Evolutionary conservation across 1,140 invertebrate species (phyloP), one percentile per base, ranked within the genome.

Genomic region (Papilio dardanus): DNA sequence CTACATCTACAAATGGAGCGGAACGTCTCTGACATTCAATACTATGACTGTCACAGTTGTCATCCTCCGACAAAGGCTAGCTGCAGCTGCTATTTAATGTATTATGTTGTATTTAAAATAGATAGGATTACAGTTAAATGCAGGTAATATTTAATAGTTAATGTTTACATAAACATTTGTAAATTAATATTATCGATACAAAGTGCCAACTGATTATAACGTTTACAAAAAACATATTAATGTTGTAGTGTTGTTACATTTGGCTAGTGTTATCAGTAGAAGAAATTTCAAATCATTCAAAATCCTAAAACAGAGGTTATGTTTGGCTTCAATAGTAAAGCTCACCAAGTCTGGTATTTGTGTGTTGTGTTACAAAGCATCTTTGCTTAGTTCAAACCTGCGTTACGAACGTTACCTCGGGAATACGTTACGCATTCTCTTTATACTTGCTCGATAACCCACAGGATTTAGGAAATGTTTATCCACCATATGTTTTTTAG

Each of bases 1-100:
- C 68, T 71, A 46, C 21, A 71, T 71, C 28, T 16, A 37, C 35
- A 68, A 68, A 40, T 68, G 35, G 67, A 71, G 21, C 68, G 40
- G 68, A 71, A 71, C 21, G 24, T 24, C 37, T 69, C 31, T 42
- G 67, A 46, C 21, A 71, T 71, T 46, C 40, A 71, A 46, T 46
- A 71, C 35, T 46, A 30, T 42, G 35, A 28, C 24, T 46, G 37
- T 28, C 68, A 28, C 24, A 30, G 68, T 30, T 71, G 68, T 71
- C 68, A 46, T 37, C 28, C 37, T 37, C 16, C 37, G 24, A 68
- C 67, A 68, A 68, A 68, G 67, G 54, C 24, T 28, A 12, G 12
- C 19, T 28, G 54, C 54, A 62, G 54, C 24, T 62, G 54, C 24
- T 62, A 62, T 62, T 62, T 62, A 62, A 62, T 62, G 10, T 62